phyloP scores from a whole-genome alignment of 2,113 vertebrate species.

The Aptenodytes patagonicus region DNA sequence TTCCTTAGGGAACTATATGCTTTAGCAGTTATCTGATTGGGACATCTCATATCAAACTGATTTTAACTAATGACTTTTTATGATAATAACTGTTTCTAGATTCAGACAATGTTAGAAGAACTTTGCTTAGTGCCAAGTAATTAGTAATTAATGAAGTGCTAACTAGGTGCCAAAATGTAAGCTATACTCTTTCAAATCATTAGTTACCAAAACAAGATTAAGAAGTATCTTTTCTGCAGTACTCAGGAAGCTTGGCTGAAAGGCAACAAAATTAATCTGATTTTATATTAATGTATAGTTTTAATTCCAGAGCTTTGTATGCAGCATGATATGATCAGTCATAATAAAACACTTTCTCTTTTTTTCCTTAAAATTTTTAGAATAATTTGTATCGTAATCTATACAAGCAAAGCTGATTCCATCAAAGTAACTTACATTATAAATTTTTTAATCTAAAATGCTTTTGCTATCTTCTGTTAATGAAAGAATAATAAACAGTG shows the following conservation, averaged over 20 bases:
- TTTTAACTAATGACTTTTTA: not conserved
- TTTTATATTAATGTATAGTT: not conserved
- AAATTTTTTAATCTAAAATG: not conserved
- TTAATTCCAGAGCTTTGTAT: not conserved
- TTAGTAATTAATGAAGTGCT: conserved; percentile 9
- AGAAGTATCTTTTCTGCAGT: not conserved
- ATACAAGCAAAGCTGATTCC: not conserved
- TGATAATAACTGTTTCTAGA: not conserved
- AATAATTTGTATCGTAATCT: not conserved
- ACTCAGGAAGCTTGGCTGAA: not conserved
- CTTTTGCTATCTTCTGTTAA: not conserved
- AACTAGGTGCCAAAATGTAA: not conserved
- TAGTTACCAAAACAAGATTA: not conserved
- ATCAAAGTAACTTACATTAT: not conserved
- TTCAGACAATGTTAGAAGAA: not conserved
- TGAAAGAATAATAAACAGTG: not conserved
- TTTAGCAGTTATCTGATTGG: not conserved
- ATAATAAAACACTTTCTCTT: not conserved
- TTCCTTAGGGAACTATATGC: not conserved
- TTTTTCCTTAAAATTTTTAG: not conserved
- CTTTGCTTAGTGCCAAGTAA: not conserved
- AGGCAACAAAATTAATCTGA: not conserved
- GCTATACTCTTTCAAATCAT: not conserved
- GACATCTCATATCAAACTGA: not conserved
- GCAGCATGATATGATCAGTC: not conserved